A percentile compares a stretch with the other conserved stretches of the same genome.
These are phyloP conservation scores for Auanema sp. DNA, from an alignment of 2,888 invertebrate species.

Conservation along the genomic window DNA sequence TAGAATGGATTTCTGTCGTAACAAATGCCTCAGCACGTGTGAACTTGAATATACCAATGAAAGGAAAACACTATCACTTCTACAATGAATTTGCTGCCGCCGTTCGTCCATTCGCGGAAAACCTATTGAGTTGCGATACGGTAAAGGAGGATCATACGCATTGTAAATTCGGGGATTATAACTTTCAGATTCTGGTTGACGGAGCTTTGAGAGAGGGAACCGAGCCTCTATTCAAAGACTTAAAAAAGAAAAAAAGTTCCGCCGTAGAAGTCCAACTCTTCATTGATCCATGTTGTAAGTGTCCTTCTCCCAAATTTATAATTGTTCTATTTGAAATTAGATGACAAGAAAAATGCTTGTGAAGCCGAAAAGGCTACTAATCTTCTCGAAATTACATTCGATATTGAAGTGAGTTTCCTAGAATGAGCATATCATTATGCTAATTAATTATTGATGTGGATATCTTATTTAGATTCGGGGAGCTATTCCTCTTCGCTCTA, in stretches of 20 bases:
- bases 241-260: conserved; percentile 43
- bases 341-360: conserved; percentile 29
- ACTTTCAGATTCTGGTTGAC: conserved; percentile 34
- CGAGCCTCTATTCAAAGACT: conserved; percentile 42
- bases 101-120: conserved; percentile 34
- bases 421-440: not conserved
- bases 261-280: conserved; percentile 42
- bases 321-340: conserved; percentile 20
- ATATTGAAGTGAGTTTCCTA: conserved; percentile 28
- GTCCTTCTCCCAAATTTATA: not conserved
- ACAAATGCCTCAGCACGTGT: conserved; percentile 39
- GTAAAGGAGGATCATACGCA: conserved; percentile 10
- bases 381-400: conserved; percentile 36
- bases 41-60: conserved; percentile 28
- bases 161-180: not conserved
- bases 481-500: conserved; percentile 39
- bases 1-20: conserved; percentile 45
- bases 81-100: conserved; percentile 39
- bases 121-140: conserved; percentile 30
- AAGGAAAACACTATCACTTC: conserved; percentile 31
- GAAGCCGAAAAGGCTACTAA: conserved; percentile 25
- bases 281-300: conserved; percentile 36
- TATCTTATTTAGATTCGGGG: conserved; percentile 34
- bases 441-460: not conserved
- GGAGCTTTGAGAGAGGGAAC: conserved; percentile 34